Base-by-base conservation (phyloP, 1,140 invertebrate species). In the Trichomalopsis sarcophagae region DNA sequence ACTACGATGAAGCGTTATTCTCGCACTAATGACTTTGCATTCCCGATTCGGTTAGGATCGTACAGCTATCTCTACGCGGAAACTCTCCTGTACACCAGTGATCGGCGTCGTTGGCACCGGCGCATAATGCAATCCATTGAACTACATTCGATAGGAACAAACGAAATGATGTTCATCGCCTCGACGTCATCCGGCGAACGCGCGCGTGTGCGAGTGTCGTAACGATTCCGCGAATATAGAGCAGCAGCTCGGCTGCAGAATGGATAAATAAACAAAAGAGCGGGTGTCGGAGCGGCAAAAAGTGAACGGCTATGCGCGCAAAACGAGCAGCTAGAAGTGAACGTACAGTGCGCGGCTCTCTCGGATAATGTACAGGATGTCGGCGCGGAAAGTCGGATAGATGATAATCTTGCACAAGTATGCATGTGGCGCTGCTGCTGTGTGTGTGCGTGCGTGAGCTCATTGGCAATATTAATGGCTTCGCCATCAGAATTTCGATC, bases 371-470 rank as follows among this genome's bases (percentile, higher is more conserved):
- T 68, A 40, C 83, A 80, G 83, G 77, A 84, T 81, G 78, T 68
- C 55, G 84, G 68, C 68, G 55, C 55, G 68, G 68, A 75, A 68
- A 73, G 75, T 50, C 27, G 68, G 44, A 81, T 62, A 85, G 79
- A 85, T 85, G 79, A 68, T 85, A 85, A 85, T 85, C 84, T 85
- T 23, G 14, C 10, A 73, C 23, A 79, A 36, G 73, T 62, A 75
- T 82, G 73, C 66, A 76, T 44, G 36, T n/a, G 21, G 55, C 30
- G 27, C 66, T 73, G 21, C 33, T n/a, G n/a, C 2, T 69, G 23
- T 30, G 30, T 33, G 6, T 33, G 78, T 68, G 36, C 23, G 66
- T 14, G 30, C 6, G 27, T 76, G 74, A 69, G 55, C 82, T 77
- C 62, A 83, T 77, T 77, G 82, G 33, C 47, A 50, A 71, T 84